Percentiles rank a stretch among this genome's conserved stretches.
These are phyloP conservation scores for Chrysina gloriosa DNA, from an alignment of 2,888 invertebrate species.

Conservation along the genomic window DNA sequence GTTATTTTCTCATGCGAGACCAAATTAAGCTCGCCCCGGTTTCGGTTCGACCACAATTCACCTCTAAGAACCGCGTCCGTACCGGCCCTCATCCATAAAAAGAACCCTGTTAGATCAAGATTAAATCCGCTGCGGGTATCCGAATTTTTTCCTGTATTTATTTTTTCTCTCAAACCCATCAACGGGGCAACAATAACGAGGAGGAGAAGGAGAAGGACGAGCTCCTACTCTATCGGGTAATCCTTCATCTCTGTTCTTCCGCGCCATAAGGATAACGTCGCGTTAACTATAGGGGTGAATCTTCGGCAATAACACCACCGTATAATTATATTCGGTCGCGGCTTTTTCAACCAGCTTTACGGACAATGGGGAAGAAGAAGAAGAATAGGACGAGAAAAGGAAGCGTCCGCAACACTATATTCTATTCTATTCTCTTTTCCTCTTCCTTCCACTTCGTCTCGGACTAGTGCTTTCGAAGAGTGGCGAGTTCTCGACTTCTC, in stretches of 20 bases:
- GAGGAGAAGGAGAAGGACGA: background rate
- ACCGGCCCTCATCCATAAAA: background rate
- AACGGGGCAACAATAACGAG: background rate
- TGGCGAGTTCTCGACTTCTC: background rate
- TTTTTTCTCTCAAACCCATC: conserved; percentile 10
- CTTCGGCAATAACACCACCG: conserved; percentile 14
- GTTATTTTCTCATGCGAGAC: background rate
- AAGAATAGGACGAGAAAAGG: background rate
- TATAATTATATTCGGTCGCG: conserved; percentile 35
- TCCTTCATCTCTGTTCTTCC: conserved; percentile 14
- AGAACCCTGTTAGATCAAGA: conserved; percentile 36
- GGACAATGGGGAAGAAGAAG: conserved; percentile 25
- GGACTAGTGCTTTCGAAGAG: conserved; percentile 6
- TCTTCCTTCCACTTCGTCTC: background rate
- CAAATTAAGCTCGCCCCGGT: background rate
- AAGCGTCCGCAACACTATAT: background rate
- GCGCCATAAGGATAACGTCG: conserved; percentile 3
- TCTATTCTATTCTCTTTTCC: background rate
- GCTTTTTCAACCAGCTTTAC: conserved; percentile 15
- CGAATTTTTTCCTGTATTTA: background rate
- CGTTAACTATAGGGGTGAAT: conserved; percentile 27
- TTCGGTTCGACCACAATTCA: background rate
- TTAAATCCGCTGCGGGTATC: conserved; percentile 32
- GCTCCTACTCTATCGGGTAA: background rate
- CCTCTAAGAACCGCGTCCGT: background rate